phyloP scores from a whole-genome alignment of 2,797 vertebrate species.

The Mus minutoides region DNA sequence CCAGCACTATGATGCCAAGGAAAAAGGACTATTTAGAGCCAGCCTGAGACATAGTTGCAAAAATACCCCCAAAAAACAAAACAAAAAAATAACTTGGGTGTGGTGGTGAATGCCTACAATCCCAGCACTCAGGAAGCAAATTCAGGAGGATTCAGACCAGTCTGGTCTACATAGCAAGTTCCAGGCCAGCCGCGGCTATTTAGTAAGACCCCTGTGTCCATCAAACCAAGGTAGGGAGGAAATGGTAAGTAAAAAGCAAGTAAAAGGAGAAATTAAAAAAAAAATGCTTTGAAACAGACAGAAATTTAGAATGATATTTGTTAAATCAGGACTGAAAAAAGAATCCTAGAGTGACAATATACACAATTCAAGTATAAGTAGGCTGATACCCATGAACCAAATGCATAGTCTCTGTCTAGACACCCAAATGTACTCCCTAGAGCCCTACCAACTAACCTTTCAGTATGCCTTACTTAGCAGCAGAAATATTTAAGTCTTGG shows the following conservation, averaged over 20 bases:
- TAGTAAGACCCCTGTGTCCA: background rate
- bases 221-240: background rate
- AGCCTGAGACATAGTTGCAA: background rate
- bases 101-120: background rate
- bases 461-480: background rate
- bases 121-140: background rate
- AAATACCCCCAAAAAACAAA: background rate
- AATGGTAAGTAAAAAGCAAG: background rate
- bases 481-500: constrained; percentile 6
- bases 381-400: constrained; percentile 1
- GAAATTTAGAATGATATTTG: constrained; percentile 31
- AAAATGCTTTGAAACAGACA: constrained; percentile 40
- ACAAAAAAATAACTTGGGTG: background rate
- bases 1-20: background rate
- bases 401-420: background rate
- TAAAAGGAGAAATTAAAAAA: background rate
- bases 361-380: constrained; percentile 38
- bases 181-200: background rate
- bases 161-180: background rate
- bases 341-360: constrained; percentile 1
- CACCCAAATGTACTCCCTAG: background rate
- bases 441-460: background rate
- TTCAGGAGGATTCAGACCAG: background rate
- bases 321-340: constrained; percentile 26
- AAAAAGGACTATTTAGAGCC: background rate